A percentile compares a stretch with the other conserved stretches of the same genome.
phyloP scores from a whole-genome alignment of 2,888 invertebrate genomes.

The Dolomedes plantarius region DNA sequence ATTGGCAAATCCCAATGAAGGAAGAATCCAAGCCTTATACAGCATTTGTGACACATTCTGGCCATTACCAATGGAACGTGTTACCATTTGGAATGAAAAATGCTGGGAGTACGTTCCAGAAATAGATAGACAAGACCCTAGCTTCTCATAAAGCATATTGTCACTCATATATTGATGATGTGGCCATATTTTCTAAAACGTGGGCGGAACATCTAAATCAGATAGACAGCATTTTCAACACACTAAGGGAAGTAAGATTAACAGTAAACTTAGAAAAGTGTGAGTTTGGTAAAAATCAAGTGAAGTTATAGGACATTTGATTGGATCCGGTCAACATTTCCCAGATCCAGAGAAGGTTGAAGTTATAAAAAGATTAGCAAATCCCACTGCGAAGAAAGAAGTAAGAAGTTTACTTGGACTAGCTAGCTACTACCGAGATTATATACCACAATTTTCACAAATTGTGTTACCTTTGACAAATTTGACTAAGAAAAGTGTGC shows the following conservation, averaged over 20 bases:
- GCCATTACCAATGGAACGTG: constrained; percentile 12
- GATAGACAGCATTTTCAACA: neutral
- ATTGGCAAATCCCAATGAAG: constrained; percentile 15
- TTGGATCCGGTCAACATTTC: neutral
- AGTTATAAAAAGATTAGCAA: neutral
- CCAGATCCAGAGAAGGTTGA: neutral
- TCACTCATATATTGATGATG: neutral
- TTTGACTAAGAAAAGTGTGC: neutral
- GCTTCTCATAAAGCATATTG: neutral
- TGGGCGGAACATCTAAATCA: neutral
- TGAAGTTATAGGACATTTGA: neutral
- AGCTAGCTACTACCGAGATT: neutral
- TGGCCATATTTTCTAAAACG: neutral
- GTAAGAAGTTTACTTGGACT: neutral
- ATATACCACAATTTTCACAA: neutral
- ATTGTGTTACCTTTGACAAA: neutral
- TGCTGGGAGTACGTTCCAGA: too few species aligned
- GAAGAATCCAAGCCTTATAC: neutral
- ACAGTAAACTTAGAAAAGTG: neutral
- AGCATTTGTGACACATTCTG: constrained; percentile 5
- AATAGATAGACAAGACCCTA: neutral
- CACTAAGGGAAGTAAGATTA: too few species aligned
- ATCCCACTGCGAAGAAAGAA: neutral
- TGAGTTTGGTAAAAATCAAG: neutral
- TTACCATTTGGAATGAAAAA: neutral